Conservation (phyloP, 1,140 invertebrate genomes). For the Bombus picipes region DNA sequence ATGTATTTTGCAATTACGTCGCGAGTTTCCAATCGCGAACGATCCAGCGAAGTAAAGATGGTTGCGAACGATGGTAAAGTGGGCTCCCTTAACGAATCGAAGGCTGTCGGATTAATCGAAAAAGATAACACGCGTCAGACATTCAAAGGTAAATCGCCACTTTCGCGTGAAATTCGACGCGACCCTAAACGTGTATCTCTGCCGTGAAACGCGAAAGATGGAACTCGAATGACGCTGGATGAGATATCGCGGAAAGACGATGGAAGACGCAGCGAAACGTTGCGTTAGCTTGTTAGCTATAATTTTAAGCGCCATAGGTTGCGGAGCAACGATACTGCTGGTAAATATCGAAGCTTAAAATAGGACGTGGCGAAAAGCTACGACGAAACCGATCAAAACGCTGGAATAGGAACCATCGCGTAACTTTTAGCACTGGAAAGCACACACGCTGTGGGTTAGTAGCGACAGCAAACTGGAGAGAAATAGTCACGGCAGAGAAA, state of each 20-base stretch:
- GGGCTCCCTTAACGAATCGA: neutral
- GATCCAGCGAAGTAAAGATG: neutral
- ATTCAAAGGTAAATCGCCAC: constrained; percentile 56
- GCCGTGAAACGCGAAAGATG: neutral
- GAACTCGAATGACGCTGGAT: neutral
- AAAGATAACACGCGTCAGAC: constrained; percentile 27
- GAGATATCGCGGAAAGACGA: neutral
- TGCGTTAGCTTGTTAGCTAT: neutral
- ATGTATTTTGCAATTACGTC: neutral
- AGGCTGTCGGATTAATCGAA: constrained; percentile 42
- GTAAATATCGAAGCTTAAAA: constrained; percentile 4
- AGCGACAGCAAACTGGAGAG: constrained; percentile 4
- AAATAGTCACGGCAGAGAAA: neutral
- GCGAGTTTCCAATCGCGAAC: neutral
- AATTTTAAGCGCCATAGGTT: no score
- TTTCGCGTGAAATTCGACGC: constrained; percentile 51
- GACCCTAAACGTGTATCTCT: neutral
- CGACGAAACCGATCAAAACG: no score
- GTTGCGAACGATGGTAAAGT: neutral
- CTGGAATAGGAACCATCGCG: constrained; percentile 18
- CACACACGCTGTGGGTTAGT: constrained; percentile 29
- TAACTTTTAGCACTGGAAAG: constrained; percentile 44
- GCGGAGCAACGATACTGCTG: no score
- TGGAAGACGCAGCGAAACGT: neutral
- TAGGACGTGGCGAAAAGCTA: neutral